These are phyloP conservation scores for Aphelenchoides besseyi DNA, from an alignment of 1,140 invertebrate genomes.

Conservation along the genomic window DNA sequence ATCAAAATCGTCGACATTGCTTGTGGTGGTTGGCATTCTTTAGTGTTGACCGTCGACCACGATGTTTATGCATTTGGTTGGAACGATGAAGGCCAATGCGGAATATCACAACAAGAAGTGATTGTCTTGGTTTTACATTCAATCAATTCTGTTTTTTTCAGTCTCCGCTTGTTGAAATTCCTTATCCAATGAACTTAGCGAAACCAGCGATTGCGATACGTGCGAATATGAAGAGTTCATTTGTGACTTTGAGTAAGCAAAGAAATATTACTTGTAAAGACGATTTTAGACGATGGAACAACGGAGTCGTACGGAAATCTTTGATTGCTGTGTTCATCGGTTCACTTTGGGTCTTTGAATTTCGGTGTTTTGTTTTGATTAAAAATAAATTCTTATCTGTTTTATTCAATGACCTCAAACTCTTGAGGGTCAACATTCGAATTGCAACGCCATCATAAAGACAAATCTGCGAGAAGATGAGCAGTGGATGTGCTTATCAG, in stretches of 20 bases:
- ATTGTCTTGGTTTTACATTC: not conserved
- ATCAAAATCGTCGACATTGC: constrained; percentile 20
- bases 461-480: too few relatives aligned
- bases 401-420: too few relatives aligned
- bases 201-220: not conserved
- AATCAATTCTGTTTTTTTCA: not conserved
- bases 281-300: not conserved
- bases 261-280: not conserved
- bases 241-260: constrained; percentile 9
- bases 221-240: not conserved
- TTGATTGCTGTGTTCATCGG: not conserved
- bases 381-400: too few relatives aligned
- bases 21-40: constrained; percentile 23
- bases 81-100: constrained; percentile 23
- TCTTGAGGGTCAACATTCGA: too few relatives aligned
- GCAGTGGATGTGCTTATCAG: too few relatives aligned
- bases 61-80: constrained; percentile 26
- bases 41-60: constrained; percentile 17
- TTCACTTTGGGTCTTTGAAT: not conserved
- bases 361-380: too few relatives aligned
- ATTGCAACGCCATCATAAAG: too few relatives aligned
- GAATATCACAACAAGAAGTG: not conserved
- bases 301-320: not conserved
- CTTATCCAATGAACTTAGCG: constrained; percentile 21
- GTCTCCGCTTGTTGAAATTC: constrained; percentile 11